phyloP scores from a whole-genome alignment of 2,888 invertebrate genomes.

The Resseliella maxima region DNA sequence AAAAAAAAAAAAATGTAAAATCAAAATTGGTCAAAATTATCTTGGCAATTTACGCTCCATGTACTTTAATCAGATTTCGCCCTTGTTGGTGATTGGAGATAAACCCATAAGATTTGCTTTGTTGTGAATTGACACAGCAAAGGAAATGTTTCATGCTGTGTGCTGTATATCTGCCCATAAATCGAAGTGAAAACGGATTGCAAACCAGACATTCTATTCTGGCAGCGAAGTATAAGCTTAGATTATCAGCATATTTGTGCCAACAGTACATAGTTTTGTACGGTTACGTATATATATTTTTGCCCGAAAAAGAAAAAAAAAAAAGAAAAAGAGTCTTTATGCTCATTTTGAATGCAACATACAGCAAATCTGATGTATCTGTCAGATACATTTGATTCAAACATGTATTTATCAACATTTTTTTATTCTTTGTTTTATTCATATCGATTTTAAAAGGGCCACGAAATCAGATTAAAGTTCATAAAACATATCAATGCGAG shows the following conservation, averaged over 20 bases:
- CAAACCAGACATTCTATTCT: background rate
- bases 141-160: background rate
- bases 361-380: too few relatives aligned
- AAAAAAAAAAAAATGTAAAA: background rate
- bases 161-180: background rate
- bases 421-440: too few relatives aligned
- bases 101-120: background rate
- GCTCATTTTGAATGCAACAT: too few relatives aligned
- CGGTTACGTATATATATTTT: too few relatives aligned
- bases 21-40: slow-evolving; percentile 23
- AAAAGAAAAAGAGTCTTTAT: too few relatives aligned
- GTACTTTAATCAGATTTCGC: slow-evolving; percentile 37
- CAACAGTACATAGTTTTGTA: too few relatives aligned
- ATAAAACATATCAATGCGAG: slow-evolving; percentile 19
- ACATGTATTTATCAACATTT: too few relatives aligned
- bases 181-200: background rate
- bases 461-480: slow-evolving; percentile 54
- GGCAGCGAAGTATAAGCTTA: too few relatives aligned
- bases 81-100: background rate
- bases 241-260: too few relatives aligned
- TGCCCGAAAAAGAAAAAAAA: too few relatives aligned
- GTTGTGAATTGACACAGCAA: background rate
- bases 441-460: background rate
- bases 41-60: slow-evolving; percentile 39
- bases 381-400: too few relatives aligned